These are phyloP conservation scores for Hydrophis major DNA, from an alignment of 2,797 vertebrate species.

Conservation along the genomic window DNA sequence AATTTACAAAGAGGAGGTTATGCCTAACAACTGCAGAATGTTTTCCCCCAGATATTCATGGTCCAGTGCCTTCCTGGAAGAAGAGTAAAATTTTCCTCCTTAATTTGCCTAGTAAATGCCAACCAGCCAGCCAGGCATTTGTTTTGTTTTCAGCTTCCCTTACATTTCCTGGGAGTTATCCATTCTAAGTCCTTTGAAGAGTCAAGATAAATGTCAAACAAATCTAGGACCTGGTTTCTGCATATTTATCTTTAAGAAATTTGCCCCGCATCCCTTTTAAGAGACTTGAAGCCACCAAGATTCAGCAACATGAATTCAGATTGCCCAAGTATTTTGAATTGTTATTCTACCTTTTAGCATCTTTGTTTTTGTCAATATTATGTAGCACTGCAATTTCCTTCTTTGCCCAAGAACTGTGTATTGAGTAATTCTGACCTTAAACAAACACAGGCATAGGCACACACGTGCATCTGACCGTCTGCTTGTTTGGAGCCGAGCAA, in stretches of 20 bases:
- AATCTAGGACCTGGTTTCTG: not conserved
- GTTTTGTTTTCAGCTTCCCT: not conserved
- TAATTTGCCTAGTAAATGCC: not conserved
- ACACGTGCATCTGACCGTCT: not conserved
- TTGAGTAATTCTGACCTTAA: conserved; percentile 3
- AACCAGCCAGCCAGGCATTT: not conserved
- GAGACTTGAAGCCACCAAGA: not conserved
- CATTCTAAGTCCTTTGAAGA: not conserved
- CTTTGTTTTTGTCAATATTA: conserved; percentile 15
- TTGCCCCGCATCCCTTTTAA: not conserved
- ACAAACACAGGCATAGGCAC: not conserved
- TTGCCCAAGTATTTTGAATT: not conserved
- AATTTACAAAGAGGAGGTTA: not conserved
- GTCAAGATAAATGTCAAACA: not conserved
- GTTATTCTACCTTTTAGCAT: not conserved
- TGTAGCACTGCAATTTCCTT: not conserved
- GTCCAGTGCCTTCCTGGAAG: not conserved
- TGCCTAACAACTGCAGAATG: not conserved
- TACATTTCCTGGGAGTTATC: not conserved
- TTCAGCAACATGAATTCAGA: not conserved
- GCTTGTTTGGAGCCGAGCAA: not conserved
- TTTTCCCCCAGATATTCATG: not conserved
- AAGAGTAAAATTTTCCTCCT: not conserved
- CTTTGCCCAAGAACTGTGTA: not conserved
- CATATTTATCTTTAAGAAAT: not conserved